Evolutionary conservation across 2,888 invertebrate genomes (phyloP), one percentile per base, ranked within the genome.

Genomic region (Parthenolecanium corni): DNA sequence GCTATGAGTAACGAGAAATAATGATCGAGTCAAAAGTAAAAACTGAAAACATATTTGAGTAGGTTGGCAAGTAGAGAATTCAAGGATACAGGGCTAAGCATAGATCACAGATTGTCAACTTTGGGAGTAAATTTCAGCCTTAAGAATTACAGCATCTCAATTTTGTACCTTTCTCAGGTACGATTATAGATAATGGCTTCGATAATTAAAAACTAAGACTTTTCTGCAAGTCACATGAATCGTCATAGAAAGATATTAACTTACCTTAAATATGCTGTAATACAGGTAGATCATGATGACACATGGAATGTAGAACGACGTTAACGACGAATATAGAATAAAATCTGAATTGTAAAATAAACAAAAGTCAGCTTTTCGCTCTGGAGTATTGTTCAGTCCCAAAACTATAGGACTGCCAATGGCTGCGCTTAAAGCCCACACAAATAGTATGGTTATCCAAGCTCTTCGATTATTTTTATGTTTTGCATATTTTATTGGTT

Each of bases 251-350:
- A 40, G 40, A 40, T 54, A 40, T 1, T 44, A 38, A 74, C 80
- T 78, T 70, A 95, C 94, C 83, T 89, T 88, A 79, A 98, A 97
- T 77, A 98, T 97, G 77, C 84, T 89, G 79, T 90, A 94, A 76
- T 97, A 97, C 65, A 97, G 84, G 75, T 90, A 90, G 75, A 97
- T 89, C 95, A 98, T 97, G 73, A 96, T 90, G 73, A 95, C 85
- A 74, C 96, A 91, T 40, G 98, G 98, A 71, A 98, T 94, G 77
- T 95, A 98, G 82, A 98, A 98, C 71, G 97, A 97, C 68, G 92
- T 91, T 69, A 98, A 80, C 62, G 97, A 97, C 14, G 96, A 97
- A 77, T 92, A 95, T 72, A 98, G 89, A 73, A 97, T 90, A 76
- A 97, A 98, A 77, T 95, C 91, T 69, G 93, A 88, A 77, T 95